These are phyloP conservation scores for Ptychadena robeensis DNA, from an alignment of 2,797 vertebrate species.

Conservation along the genomic window DNA sequence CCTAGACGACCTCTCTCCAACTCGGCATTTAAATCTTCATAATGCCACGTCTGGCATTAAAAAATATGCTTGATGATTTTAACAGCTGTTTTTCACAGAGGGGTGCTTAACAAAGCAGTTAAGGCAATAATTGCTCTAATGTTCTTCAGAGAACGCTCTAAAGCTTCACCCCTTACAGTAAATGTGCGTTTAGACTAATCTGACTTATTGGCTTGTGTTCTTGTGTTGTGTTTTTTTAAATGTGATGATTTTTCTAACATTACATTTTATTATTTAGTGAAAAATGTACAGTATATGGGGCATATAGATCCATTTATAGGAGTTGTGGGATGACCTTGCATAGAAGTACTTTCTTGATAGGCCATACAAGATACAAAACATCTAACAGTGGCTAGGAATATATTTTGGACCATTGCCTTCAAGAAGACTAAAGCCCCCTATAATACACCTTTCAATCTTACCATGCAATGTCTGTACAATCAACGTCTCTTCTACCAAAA, in stretches of 20 bases:
- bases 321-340: too few relatives aligned
- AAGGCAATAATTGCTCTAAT: constrained; percentile 19
- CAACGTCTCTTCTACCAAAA: too few relatives aligned
- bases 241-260: too few relatives aligned
- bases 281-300: background rate
- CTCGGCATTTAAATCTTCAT: background rate
- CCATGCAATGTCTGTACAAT: too few relatives aligned
- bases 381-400: too few relatives aligned
- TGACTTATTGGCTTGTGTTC: background rate
- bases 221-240: background rate
- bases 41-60: constrained; percentile 15
- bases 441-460: too few relatives aligned
- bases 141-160: constrained; percentile 4
- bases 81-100: constrained; percentile 30
- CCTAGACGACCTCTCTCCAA: background rate
- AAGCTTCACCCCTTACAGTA: background rate
- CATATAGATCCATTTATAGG: too few relatives aligned
- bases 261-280: background rate
- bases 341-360: too few relatives aligned
- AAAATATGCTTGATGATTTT: background rate
- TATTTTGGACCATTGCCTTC: too few relatives aligned
- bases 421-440: too few relatives aligned
- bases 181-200: background rate
- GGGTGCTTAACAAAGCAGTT: constrained; percentile 4
- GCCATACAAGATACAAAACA: too few relatives aligned